Percentiles rank a stretch among this genome's conserved stretches.
Evolutionary conservation across 2,113 vertebrate species (phyloP).

Genomic region (Peromyscus maniculatus): DNA sequence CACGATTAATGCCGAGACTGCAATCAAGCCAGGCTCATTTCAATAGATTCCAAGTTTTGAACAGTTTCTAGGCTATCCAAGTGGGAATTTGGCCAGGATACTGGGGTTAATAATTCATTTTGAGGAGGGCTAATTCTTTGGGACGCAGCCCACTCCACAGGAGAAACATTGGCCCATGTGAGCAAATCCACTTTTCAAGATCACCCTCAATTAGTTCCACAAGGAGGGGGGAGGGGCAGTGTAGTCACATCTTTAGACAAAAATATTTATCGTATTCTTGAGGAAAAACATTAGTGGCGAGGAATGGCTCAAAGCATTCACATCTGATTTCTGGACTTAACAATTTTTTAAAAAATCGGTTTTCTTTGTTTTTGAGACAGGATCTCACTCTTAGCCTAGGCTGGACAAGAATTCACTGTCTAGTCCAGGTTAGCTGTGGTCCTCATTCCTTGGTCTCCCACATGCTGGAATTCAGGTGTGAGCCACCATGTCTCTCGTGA

Average conservation of each 20-base stretch:
- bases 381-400: neutral
- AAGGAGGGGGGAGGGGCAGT: neutral
- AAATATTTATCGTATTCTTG: constrained; percentile 59
- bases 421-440: neutral
- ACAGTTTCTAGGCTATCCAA: constrained; percentile 80
- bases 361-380: neutral
- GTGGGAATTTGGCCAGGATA: constrained; percentile 83
- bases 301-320: constrained; percentile 10
- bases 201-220: constrained; percentile 68
- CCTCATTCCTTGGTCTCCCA: neutral
- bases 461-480: neutral
- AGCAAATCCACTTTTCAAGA: constrained; percentile 73
- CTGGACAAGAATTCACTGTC: neutral
- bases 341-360: neutral
- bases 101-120: constrained; percentile 85
- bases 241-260: neutral
- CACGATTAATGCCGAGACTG: constrained; percentile 77
- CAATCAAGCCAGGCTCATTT: constrained; percentile 82
- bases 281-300: neutral
- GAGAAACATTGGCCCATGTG: constrained; percentile 79
- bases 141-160: constrained; percentile 81
- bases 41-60: constrained; percentile 83
- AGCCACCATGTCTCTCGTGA: neutral
- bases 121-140: constrained; percentile 82
- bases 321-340: neutral